phyloP scores from a whole-genome alignment of 2,113 vertebrate species.

The Steatornis caripensis region DNA sequence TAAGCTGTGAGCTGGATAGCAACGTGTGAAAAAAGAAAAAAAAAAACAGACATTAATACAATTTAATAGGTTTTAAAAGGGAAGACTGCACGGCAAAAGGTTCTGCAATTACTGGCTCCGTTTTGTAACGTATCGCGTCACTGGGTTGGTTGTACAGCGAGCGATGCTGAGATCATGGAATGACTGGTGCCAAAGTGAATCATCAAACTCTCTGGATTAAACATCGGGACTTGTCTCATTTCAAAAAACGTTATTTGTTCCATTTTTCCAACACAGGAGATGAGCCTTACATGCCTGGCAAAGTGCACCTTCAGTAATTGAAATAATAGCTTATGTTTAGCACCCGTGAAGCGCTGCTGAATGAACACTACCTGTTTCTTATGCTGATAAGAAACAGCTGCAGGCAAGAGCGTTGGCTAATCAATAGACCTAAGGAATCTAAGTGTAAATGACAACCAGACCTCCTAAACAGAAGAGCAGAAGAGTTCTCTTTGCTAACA shows the following conservation, averaged over 20 bases:
- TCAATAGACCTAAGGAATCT: background rate
- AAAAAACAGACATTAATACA: background rate
- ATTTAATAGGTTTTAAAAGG: background rate
- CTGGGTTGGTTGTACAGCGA: background rate
- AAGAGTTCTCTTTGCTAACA: background rate
- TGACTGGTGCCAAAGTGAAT: background rate
- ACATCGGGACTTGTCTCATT: background rate
- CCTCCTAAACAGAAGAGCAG: background rate
- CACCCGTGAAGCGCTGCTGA: background rate
- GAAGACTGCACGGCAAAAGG: background rate
- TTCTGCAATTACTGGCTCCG: background rate
- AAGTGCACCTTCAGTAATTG: background rate
- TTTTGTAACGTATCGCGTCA: background rate
- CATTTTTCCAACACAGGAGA: background rate
- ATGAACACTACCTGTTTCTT: background rate
- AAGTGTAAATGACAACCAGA: background rate
- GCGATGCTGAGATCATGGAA: background rate
- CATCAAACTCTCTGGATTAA: background rate
- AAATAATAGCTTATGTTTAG: background rate
- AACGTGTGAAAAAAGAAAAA: accelerated
- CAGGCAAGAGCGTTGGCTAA: background rate
- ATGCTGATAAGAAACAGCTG: background rate
- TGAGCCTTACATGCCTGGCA: background rate
- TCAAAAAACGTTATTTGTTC: background rate
- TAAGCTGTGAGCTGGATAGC: background rate